Conservation (phyloP, 2,113 vertebrate species). For the Alethe castanea region DNA sequence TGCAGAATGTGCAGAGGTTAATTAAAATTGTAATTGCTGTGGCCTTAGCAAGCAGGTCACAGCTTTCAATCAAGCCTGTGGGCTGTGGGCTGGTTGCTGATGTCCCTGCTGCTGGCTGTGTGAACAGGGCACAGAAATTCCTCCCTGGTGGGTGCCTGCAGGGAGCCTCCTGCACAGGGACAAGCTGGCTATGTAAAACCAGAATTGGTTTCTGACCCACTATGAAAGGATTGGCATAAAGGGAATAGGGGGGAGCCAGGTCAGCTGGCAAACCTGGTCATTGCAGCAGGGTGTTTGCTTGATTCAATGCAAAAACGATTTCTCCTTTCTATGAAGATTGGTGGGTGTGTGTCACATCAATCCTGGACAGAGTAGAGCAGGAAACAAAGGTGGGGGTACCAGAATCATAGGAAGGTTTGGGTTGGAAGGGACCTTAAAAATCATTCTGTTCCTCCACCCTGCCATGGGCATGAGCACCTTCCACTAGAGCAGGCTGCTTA, state of each 20-base stretch:
- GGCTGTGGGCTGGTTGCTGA: not conserved
- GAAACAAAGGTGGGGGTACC: not conserved
- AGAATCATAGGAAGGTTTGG: not conserved
- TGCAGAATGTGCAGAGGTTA: slow-evolving; percentile 39
- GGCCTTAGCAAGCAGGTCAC: not conserved
- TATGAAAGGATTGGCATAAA: not conserved
- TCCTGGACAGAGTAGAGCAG: not conserved
- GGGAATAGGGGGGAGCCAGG: not conserved
- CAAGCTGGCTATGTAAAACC: not conserved
- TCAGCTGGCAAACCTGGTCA: not conserved
- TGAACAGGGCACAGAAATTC: not conserved
- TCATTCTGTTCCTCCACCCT: not conserved
- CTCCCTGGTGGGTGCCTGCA: not conserved
- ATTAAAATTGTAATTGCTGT: slow-evolving; percentile 18
- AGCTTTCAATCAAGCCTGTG: not conserved
- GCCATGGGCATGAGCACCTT: not conserved
- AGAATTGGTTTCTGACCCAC: not conserved
- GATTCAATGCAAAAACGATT: not conserved
- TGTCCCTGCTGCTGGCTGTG: not conserved
- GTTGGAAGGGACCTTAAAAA: not conserved
- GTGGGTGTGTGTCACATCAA: too few relatives aligned
- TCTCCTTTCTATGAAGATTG: not conserved
- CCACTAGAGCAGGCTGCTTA: not conserved
- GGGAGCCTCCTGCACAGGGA: not conserved
- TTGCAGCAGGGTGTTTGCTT: not conserved